Evolutionary conservation across 2,113 vertebrate species (phyloP).

Genomic region (Myxocyprinus asiaticus): DNA sequence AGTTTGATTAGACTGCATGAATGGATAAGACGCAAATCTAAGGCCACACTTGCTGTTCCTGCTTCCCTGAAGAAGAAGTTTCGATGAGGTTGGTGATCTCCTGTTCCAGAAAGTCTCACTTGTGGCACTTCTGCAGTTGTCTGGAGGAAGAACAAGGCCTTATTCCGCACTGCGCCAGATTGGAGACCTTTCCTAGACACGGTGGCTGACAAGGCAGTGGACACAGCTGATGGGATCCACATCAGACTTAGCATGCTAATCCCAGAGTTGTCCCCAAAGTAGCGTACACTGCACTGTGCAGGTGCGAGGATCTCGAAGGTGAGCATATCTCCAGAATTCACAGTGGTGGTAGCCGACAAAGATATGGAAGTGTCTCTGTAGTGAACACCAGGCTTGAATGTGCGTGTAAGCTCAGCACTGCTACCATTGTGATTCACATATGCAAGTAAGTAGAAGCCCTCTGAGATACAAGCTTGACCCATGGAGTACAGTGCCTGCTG

Average conservation of each 20-base stretch:
- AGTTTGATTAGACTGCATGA: conserved; percentile 83
- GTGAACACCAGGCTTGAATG: conserved; percentile 83
- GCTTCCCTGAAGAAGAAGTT: conserved; percentile 82
- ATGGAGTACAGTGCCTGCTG: conserved; percentile 84
- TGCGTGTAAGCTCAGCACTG: conserved; percentile 73
- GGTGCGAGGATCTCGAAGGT: conserved; percentile 83
- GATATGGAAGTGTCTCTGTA: conserved; percentile 85
- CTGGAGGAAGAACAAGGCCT: conserved; percentile 80
- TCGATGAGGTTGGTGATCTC: conserved; percentile 69
- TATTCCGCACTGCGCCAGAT: conserved; percentile 83
- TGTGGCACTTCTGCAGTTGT: conserved; percentile 66
- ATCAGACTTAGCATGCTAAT: conserved; percentile 83
- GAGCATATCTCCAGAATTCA: conserved; percentile 76
- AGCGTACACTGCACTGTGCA: conserved; percentile 80
- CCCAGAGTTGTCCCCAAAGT: conserved; percentile 82
- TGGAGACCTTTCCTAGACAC: conserved; percentile 76
- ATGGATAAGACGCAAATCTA: conserved; percentile 86
- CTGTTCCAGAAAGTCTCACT: conserved; percentile 72
- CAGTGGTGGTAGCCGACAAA: conserved; percentile 72
- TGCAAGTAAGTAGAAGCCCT: conserved; percentile 81
- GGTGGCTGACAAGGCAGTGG: conserved; percentile 75
- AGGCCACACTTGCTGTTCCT: conserved; percentile 77
- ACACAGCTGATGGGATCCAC: conserved; percentile 82
- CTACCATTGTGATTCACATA: conserved; percentile 81
- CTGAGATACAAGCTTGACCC: conserved; percentile 79